Base-by-base conservation (phyloP, 2,797 vertebrate species). In the Poeciliopsis infans region DNA sequence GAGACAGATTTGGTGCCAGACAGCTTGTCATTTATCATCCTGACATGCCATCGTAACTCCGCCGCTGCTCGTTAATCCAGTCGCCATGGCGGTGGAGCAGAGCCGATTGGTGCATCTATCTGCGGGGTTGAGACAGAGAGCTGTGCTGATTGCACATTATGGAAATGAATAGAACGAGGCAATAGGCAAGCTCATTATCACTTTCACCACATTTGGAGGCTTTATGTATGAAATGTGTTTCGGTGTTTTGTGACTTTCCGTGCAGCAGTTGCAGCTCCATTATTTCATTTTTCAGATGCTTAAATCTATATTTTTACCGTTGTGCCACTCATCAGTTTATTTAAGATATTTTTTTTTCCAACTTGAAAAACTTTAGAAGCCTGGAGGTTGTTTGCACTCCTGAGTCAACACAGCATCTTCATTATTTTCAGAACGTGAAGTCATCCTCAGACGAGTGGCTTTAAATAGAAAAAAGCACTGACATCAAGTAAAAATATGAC, bases 1-100 rank as follows among this genome's bases (percentile, higher is more conserved):
- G 89, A 90, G 86, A 87, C 91, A 89, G 89, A 94, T 93, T 89
- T 86, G 84, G 81, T 87, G 86, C 90, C 90, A 91, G 91, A 92
- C 94, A 88, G 91, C 78, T 85, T 82, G 89, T 90, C 92, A 90
- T 94, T 91, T 90, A 91, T 95, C 94, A 94, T 92, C 83, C 74
- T 78, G 75, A 90, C 93, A 87, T 93, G 90, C 93, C 87, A 91
- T 87, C 92, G 88, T 93, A 89, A 90, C 87, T 77, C 85, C 78
- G 16, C 86, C 15, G 33, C 84, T 15, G 78, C 83, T 84, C 76
- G 75, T 89, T 94, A 94, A 94, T 94, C 92, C 92, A 88, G 93
- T 94, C 93, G 89, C 92, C 93, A 93, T 93, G 90, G 90, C 77
- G 85, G 83, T 90, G 71, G 86, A 57, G 83, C 81, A 75, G 79